Evolutionary conservation across 2,888 invertebrate species (phyloP), one percentile per base, ranked within the genome.

Genomic region (Aproaerema taeniolella): DNA sequence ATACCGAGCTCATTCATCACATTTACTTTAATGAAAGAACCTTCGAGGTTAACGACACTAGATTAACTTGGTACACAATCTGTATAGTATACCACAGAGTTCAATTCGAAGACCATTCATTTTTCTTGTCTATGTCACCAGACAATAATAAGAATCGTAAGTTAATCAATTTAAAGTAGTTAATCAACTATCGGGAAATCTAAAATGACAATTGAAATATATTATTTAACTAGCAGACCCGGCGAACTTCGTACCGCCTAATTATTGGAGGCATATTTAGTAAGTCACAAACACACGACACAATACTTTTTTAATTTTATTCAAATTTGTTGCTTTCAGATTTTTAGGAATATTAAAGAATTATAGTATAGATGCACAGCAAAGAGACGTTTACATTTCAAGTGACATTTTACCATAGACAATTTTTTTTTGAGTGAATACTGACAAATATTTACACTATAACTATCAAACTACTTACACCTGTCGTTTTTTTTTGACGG

Each of bases 311-410:
- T 26, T 26, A 26, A 31, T 33, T 33, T 33, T n/a, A 38, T 34
- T 30, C 28, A 41, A 41, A 41, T 37, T 36, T 35, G 41, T 41
- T 34, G 31, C 41, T 39, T 39, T 35, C 25, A 33, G 32, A 20
- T 39, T 45, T 31, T 26, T 26, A 20, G 20, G 20, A 20, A 20
- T 20, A 20, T 20, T 20, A 20, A 6, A 20, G 20, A 20, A 20
- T 20, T 20, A 39, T 39, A 39, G 36, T 30, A 37, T 32, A 31
- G 25, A 30, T 30, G 33, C 39, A 39, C 38, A 38, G 20, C 20
- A 20, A 39, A 39, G 30, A 39, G 32, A 39, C 31, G 39, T 32
- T 30, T 20, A 20, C 20, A 20, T 20, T 20, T 20, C 20, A 20
- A 20, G 20, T 37, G 28, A 37, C 37, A 37, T 37, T 20, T 20